These are phyloP conservation scores for Rissa tridactyla DNA, from an alignment of 2,113 vertebrate species.

Conservation along the genomic window DNA sequence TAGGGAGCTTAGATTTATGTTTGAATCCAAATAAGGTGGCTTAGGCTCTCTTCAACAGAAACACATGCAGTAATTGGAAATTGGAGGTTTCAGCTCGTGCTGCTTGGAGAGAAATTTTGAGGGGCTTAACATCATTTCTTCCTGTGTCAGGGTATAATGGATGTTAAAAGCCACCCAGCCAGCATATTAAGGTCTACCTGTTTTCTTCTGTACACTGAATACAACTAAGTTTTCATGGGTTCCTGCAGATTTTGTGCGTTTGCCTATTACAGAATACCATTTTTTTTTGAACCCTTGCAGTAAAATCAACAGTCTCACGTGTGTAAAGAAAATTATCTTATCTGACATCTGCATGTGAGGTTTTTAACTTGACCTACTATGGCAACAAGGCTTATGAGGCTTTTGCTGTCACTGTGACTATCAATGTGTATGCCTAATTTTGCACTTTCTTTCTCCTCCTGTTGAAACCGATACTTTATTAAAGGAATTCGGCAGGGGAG, in stretches of 20 bases:
- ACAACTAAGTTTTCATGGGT: background rate
- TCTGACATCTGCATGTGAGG: background rate
- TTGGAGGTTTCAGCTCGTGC: background rate
- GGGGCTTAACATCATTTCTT: background rate
- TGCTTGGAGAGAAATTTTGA: background rate
- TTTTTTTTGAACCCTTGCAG: background rate
- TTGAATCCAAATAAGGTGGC: background rate
- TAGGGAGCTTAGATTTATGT: background rate
- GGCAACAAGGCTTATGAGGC: background rate
- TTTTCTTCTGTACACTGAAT: background rate
- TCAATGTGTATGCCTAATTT: background rate
- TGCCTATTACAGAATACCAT: background rate
- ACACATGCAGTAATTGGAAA: background rate
- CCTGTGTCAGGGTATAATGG: background rate
- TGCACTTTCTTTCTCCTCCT: background rate
- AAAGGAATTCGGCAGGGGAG: background rate
- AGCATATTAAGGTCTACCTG: background rate
- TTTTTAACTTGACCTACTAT: background rate
- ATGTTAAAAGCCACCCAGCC: background rate
- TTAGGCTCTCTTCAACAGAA: background rate
- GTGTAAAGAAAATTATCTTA: background rate
- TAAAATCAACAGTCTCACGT: background rate
- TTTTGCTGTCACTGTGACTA: background rate
- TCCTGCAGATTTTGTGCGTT: constrained; percentile 10
- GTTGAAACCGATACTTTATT: background rate